Percentiles rank a stretch among this genome's conserved stretches.
Evolutionary conservation across 2,797 vertebrate genomes (phyloP).

Genomic region (Threskiornis aethiopicus): DNA sequence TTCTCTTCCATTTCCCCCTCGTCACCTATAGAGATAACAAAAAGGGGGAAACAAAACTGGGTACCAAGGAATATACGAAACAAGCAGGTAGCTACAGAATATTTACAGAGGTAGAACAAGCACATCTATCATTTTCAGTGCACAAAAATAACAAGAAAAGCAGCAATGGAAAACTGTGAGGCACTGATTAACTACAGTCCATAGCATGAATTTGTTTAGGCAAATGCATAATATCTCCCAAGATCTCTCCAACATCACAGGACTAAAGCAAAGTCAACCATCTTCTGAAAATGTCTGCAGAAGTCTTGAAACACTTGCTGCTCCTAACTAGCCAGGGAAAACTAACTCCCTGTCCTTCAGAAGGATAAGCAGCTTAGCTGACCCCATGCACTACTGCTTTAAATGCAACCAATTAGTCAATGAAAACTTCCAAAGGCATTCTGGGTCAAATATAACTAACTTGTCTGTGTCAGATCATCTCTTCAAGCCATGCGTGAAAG

Average conservation of each 20-base stretch:
- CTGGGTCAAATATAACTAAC: neutral
- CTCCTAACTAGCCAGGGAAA: neutral
- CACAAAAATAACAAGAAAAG: neutral
- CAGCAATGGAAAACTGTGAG: neutral
- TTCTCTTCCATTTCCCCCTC: neutral
- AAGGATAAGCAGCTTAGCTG: neutral
- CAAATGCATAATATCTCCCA: neutral
- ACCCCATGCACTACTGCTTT: neutral
- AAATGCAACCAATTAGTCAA: neutral
- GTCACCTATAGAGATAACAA: neutral
- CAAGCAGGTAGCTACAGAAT: neutral
- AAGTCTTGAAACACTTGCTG: neutral
- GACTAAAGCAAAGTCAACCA: neutral
- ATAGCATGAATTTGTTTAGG: neutral
- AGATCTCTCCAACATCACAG: neutral
- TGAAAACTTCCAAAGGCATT: neutral
- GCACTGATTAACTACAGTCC: neutral
- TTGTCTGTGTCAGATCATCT: neutral
- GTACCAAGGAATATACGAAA: neutral
- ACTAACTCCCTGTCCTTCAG: neutral
- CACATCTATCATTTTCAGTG: neutral
- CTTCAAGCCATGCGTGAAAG: neutral
- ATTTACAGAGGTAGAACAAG: neutral
- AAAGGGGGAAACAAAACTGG: neutral
- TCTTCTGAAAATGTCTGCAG: neutral